phyloP scores from a whole-genome alignment of 2,888 invertebrate species.

The Eristalis intricaria region DNA sequence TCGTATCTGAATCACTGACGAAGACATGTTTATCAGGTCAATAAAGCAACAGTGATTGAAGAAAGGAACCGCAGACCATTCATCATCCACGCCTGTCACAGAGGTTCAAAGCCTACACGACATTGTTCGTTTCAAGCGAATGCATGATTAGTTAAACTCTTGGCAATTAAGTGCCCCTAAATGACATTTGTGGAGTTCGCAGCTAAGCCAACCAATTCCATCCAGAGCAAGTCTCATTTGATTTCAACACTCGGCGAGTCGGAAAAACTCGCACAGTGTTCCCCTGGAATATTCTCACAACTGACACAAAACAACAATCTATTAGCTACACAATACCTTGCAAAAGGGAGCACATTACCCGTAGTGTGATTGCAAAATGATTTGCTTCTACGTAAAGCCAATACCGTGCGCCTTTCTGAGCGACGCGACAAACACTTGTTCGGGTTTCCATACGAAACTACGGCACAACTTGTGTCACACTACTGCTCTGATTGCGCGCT shows the following conservation, averaged over 20 bases:
- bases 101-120: too few species aligned
- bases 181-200: neutral
- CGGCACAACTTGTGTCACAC: constrained; percentile 51
- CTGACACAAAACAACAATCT: constrained; percentile 49
- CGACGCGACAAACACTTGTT: constrained; percentile 59
- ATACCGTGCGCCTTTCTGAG: constrained; percentile 36
- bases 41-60: too few species aligned
- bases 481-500: constrained; percentile 48
- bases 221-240: neutral
- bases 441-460: constrained; percentile 21
- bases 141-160: neutral
- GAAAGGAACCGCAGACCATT: too few species aligned
- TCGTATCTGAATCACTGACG: too few species aligned
- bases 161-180: neutral
- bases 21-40: too few species aligned
- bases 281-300: constrained; percentile 46
- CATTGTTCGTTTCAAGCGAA: too few species aligned
- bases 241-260: neutral
- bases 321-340: constrained; percentile 62
- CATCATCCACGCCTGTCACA: too few species aligned
- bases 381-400: constrained; percentile 54
- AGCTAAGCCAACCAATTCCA: neutral
- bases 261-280: neutral
- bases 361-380: constrained; percentile 60
- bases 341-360: constrained; percentile 65